A percentile compares a stretch with the other conserved stretches of the same genome.
Conservation (phyloP, 2,888 invertebrate genomes). For the Xanthia icteritia region DNA sequence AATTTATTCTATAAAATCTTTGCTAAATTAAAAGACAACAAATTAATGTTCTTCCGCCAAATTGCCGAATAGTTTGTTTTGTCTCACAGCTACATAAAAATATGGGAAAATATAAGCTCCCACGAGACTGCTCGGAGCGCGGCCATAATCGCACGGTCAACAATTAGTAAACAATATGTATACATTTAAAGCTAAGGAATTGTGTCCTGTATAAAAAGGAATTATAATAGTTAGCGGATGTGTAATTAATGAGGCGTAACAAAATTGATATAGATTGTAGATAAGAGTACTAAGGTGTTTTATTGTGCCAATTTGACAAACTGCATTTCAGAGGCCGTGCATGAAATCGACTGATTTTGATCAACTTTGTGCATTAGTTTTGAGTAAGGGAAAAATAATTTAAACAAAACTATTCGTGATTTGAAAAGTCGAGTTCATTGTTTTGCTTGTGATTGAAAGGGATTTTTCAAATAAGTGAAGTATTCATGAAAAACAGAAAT, state of each 20-base stretch:
- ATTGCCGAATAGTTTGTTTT: conserved; percentile 61
- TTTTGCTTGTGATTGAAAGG: too few species aligned
- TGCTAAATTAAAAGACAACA: conserved; percentile 42
- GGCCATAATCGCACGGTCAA: conserved; percentile 66
- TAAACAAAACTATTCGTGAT: too few species aligned
- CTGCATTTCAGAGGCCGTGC: too few species aligned
- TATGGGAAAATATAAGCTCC: conserved; percentile 67
- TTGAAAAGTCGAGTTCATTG: too few species aligned
- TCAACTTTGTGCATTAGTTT: too few species aligned
- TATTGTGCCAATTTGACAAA: too few species aligned
- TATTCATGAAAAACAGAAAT: too few species aligned
- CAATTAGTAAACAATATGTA: conserved; percentile 67
- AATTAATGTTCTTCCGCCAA: conserved; percentile 57
- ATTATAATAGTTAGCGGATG: conserved; percentile 31
- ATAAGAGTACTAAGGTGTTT: background rate
- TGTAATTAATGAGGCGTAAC: conserved; percentile 20
- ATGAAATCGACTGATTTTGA: too few species aligned
- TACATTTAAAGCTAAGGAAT: conserved; percentile 60
- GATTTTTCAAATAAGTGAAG: too few species aligned
- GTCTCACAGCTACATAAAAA: conserved; percentile 63
- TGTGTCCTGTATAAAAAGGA: conserved; percentile 57
- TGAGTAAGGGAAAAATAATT: too few species aligned
- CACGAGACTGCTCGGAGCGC: conserved; percentile 62
- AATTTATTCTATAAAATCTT: conserved; percentile 16
- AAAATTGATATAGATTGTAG: conserved; percentile 8